phyloP scores from a whole-genome alignment of 2,797 vertebrate genomes.

The Cossypha caffra region DNA sequence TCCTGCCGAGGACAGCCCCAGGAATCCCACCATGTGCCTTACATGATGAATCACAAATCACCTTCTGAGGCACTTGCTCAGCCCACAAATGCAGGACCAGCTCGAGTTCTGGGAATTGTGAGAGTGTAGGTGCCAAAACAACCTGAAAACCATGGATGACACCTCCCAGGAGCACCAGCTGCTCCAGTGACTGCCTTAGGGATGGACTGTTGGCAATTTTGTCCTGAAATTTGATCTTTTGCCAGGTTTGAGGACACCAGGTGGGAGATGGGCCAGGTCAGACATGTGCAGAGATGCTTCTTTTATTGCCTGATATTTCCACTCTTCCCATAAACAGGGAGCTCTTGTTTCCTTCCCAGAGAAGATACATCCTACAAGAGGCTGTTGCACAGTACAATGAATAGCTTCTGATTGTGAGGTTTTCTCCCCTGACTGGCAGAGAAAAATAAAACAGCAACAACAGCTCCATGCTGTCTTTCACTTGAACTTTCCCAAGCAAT shows the following conservation, averaged over 20 bases:
- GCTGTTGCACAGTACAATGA: not conserved
- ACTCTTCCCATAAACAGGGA: not conserved
- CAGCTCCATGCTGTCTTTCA: not conserved
- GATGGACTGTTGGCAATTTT: not conserved
- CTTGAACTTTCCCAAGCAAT: slow-evolving; percentile 10
- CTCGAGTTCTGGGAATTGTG: accelerated
- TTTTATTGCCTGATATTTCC: not conserved
- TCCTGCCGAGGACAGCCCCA: not conserved
- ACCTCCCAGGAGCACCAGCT: not conserved
- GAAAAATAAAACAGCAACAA: not conserved
- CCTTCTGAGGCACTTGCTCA: not conserved
- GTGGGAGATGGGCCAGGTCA: not conserved
- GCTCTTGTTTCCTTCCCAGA: not conserved
- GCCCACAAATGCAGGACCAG: not conserved
- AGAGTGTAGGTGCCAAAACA: not conserved
- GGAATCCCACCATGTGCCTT: not conserved
- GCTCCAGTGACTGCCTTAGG: not conserved
- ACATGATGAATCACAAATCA: accelerated
- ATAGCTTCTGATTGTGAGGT: not conserved
- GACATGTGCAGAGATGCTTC: not conserved
- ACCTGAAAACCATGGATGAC: not conserved
- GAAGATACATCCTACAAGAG: not conserved
- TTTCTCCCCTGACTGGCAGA: not conserved
- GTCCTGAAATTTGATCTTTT: not conserved
- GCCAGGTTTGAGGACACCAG: not conserved